Percentiles rank a stretch among this genome's conserved stretches.
Evolutionary conservation across 2,113 vertebrate genomes (phyloP).

Genomic region (Hiodon tergisus): DNA sequence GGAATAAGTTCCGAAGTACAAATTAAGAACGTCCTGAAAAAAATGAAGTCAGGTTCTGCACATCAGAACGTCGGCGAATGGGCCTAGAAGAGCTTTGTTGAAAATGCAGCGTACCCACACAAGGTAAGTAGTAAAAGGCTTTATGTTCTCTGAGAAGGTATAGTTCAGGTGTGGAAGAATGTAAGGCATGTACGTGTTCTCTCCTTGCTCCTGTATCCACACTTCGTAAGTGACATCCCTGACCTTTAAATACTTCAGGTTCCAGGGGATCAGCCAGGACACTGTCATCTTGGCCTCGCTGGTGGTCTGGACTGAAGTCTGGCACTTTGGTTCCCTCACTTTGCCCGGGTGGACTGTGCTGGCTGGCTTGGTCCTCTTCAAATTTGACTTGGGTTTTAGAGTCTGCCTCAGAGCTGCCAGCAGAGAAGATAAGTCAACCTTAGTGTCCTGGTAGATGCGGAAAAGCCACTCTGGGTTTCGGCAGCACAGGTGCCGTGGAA

Average conservation of each 20-base stretch:
- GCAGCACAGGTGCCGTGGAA: slow-evolving; percentile 87
- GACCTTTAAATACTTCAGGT: slow-evolving; percentile 90
- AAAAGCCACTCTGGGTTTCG: slow-evolving; percentile 96
- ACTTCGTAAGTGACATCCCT: slow-evolving; percentile 93
- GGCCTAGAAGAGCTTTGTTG: slow-evolving; percentile 87
- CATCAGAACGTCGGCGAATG: slow-evolving; percentile 92
- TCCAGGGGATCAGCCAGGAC: slow-evolving; percentile 96
- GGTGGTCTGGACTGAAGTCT: slow-evolving; percentile 77
- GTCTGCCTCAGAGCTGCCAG: slow-evolving; percentile 69
- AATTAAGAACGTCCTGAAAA: slow-evolving; percentile 5
- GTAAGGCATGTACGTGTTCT: slow-evolving; percentile 97
- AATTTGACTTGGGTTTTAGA: slow-evolving; percentile 68
- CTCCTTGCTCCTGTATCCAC: slow-evolving; percentile 98
- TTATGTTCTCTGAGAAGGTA: slow-evolving; percentile 96
- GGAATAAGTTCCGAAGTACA: slow-evolving; percentile 22
- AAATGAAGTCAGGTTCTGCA: slow-evolving; percentile 75
- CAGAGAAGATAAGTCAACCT: slow-evolving; percentile 80
- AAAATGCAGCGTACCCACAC: slow-evolving; percentile 98
- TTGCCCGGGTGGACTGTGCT: slow-evolving; percentile 81
- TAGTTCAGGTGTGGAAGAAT: slow-evolving; percentile 93
- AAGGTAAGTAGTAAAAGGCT: slow-evolving; percentile 92
- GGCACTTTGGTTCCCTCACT: slow-evolving; percentile 84
- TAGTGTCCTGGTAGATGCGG: slow-evolving; percentile 95
- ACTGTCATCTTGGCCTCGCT: slow-evolving; percentile 81
- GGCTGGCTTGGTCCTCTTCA: slow-evolving; percentile 66